A percentile compares a stretch with the other conserved stretches of the same genome.
phyloP scores from a whole-genome alignment of 2,888 invertebrate genomes.

The Meiosimyza decipiens region DNA sequence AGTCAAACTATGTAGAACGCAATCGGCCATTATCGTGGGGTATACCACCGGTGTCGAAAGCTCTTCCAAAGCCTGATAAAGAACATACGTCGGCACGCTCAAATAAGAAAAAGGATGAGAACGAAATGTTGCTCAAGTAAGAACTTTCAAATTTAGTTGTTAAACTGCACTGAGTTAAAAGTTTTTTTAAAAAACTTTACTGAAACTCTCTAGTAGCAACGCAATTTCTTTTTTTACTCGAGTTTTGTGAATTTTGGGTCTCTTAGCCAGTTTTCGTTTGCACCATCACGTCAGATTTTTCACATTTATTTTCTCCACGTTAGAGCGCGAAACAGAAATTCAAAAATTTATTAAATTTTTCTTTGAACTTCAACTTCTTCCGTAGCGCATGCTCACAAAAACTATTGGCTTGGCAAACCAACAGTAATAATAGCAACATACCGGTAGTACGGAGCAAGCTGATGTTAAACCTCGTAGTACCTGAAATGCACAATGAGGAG shows the following conservation, averaged over 20 bases:
- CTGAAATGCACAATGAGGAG: slow-evolving; percentile 47
- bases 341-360: neutral
- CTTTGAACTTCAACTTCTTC: neutral
- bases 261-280: no score
- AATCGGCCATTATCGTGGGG: slow-evolving; percentile 75
- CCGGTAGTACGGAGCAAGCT: slow-evolving; percentile 26
- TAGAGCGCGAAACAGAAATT: no score
- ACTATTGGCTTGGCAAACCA: slow-evolving; percentile 66
- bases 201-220: no score
- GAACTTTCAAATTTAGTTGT: slow-evolving; percentile 19
- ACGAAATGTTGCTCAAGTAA: slow-evolving; percentile 72
- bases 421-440: slow-evolving; percentile 18
- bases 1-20: slow-evolving; percentile 31
- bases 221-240: no score
- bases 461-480: slow-evolving; percentile 28
- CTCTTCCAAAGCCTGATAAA: slow-evolving; percentile 34
- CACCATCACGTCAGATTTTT: no score
- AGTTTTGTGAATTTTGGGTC: no score
- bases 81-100: slow-evolving; percentile 26
- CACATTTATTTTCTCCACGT: no score
- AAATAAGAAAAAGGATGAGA: slow-evolving; percentile 66
- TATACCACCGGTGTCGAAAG: slow-evolving; percentile 66
- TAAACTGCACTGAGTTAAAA: neutral
- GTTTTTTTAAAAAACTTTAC: no score
- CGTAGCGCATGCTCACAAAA: slow-evolving; percentile 76